phyloP scores from a whole-genome alignment of 2,888 invertebrate species.

The Drosophila anceps region DNA sequence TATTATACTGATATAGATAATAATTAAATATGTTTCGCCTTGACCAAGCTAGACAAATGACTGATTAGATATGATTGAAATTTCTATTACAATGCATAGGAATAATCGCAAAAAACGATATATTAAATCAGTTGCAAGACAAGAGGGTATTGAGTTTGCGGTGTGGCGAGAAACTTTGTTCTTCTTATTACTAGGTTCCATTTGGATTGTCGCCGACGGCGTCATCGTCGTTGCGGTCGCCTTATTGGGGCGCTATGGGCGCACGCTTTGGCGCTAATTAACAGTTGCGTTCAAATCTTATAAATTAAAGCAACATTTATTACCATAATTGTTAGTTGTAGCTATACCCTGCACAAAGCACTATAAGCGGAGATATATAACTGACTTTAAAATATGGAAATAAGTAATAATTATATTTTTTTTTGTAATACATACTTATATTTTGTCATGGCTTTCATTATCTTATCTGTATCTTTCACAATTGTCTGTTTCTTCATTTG shows the following conservation, averaged over 20 bases:
- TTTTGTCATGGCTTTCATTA: background rate
- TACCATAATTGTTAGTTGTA: conserved; percentile 52
- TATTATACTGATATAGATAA: too few species aligned
- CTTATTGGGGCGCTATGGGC: conserved; percentile 48
- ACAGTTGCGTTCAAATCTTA: conserved; percentile 60
- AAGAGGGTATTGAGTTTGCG: background rate
- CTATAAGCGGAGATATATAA: background rate
- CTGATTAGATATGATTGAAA: background rate
- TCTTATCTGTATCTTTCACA: conserved; percentile 3
- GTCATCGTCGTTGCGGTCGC: conserved; percentile 29
- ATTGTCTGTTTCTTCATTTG: background rate
- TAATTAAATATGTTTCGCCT: background rate
- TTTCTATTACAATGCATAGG: too few species aligned
- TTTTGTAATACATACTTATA: background rate
- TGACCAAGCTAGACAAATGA: background rate
- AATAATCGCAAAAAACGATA: background rate
- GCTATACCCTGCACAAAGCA: conserved; percentile 17
- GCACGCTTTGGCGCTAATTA: conserved; percentile 66
- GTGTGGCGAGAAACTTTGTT: background rate
- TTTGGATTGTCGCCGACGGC: conserved; percentile 38
- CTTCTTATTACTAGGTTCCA: conserved; percentile 29
- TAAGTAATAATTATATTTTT: background rate
- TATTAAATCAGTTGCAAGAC: background rate
- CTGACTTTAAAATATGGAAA: background rate
- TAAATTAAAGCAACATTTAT: conserved; percentile 63